Evolutionary conservation across 2,888 invertebrate species (phyloP), one percentile per base, ranked within the genome.

Genomic region (Lutraria lutraria): DNA sequence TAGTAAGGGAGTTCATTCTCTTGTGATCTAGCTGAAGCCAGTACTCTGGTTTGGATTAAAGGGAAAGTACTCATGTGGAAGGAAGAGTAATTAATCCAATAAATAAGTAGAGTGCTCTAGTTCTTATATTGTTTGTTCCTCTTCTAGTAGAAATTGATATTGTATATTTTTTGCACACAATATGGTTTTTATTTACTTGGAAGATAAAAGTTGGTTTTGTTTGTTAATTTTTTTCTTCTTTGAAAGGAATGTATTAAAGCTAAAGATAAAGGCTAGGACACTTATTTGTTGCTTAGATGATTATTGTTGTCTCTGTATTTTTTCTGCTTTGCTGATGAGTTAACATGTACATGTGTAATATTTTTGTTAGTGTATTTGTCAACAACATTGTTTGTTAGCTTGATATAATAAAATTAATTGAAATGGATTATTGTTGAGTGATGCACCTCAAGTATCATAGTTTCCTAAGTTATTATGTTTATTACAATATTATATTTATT

Each of bases 321-420:
- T 63, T 68, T 43, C 43, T 68, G 63, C 63, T 68, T 68, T 68
- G 63, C 63, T 68, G 63, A 25, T 68, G 63, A 25, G 63, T 68
- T n/a, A n/a, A n/a, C n/a, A n/a, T n/a, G 25, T 25, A 68, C 43
- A 43, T 43, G 25, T 68, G 25, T 68, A 68, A 68, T 10, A 25
- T 68, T 68, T 21, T 68, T 68, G 56, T 56, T 16, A 56, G 56
- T 56, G 13, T 56, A 56, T 16, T 19, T 56, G 56, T 56, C 56
- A 19, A 56, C 56, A 56, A 56, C n/a, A 12, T 68, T 68, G 63
- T 68, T 68, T 68, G 6, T 68, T 68, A 68, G 63, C 63, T 68
- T 25, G 25, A 21, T 68, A 68, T 68, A 68, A 68, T 68, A 68
- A 68, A 68, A 68, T 25, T 68, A 25, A 68, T 68, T 68, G 12